Evolutionary conservation across 1,140 invertebrate species (phyloP).

Genomic region (Drosophila oshimai): DNA sequence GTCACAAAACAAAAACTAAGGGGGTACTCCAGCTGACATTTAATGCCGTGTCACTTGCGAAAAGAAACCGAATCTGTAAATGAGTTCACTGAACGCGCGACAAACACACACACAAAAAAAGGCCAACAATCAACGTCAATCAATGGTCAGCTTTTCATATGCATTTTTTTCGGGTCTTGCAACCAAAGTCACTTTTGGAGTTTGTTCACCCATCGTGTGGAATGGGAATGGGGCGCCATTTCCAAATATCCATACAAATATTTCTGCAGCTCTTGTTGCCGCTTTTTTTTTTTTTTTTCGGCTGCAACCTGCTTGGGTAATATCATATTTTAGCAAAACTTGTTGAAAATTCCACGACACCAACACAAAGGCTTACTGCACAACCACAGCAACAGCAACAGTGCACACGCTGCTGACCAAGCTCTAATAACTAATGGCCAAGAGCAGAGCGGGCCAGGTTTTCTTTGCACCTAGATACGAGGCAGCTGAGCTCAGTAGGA

Average conservation of each 20-base stretch:
- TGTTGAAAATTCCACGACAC: slow-evolving; percentile 63
- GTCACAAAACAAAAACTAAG: slow-evolving; percentile 8
- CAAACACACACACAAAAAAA: slow-evolving; percentile 30
- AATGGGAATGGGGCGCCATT: slow-evolving; percentile 53
- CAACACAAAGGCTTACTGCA: slow-evolving; percentile 20
- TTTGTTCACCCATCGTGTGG: slow-evolving; percentile 55
- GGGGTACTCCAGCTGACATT: slow-evolving; percentile 10
- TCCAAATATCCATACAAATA: slow-evolving; percentile 53
- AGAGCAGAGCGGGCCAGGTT: slow-evolving; percentile 56
- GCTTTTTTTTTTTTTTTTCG: slow-evolving; percentile 15
- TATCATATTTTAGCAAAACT: slow-evolving; percentile 78
- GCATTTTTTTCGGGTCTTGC: slow-evolving; percentile 40
- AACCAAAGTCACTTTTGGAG: slow-evolving; percentile 25
- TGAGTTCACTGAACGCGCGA: slow-evolving; percentile 56
- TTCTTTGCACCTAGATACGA: slow-evolving; percentile 65
- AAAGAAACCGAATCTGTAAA: slow-evolving; percentile 23
- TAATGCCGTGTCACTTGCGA: slow-evolving; percentile 24
- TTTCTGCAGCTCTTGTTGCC: slow-evolving; percentile 5
- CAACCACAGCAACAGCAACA: too few relatives aligned
- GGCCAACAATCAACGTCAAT: slow-evolving; percentile 54
- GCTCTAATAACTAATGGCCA: slow-evolving; percentile 70
- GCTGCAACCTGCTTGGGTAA: slow-evolving; percentile 72
- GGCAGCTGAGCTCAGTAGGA: slow-evolving; percentile 9
- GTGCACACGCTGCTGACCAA: slow-evolving; percentile 47
- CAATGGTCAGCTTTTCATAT: slow-evolving; percentile 47